Conservation (phyloP, 2,888 invertebrate species). For the Epistrophe grossulariae region DNA sequence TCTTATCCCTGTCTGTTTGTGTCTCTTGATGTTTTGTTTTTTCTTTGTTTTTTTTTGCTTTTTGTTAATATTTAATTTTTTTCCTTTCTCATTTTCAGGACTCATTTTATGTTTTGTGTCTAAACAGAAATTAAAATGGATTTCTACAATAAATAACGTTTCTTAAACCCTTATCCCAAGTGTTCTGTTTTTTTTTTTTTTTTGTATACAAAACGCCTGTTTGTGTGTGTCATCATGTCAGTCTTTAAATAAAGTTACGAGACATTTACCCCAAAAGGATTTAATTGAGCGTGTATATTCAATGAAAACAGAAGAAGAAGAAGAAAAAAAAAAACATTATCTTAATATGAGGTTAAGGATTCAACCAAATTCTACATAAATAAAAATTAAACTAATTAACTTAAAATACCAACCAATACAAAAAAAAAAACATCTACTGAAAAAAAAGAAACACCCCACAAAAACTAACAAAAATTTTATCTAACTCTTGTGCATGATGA, state of each 20-base stretch:
- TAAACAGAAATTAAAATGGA: slow-evolving; percentile 74
- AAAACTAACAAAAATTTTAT: slow-evolving; percentile 1
- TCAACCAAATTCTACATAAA: slow-evolving; percentile 46
- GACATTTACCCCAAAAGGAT: slow-evolving; percentile 47
- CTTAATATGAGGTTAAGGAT: slow-evolving; percentile 8
- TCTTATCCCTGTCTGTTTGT: slow-evolving; percentile 64
- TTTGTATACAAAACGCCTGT: neutral
- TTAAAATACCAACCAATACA: slow-evolving; percentile 22
- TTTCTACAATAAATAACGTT: slow-evolving; percentile 64
- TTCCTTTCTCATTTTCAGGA: slow-evolving; percentile 53
- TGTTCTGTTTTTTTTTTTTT: neutral
- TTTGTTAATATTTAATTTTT: slow-evolving; percentile 44
- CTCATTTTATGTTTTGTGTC: slow-evolving; percentile 75
- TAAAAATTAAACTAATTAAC: slow-evolving; percentile 41
- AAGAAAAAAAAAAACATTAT: slow-evolving; percentile 47
- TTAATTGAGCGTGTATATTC: slow-evolving; percentile 41
- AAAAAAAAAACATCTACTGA: slow-evolving; percentile 6
- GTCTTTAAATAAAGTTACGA: slow-evolving; percentile 25
- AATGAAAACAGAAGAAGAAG: slow-evolving; percentile 30
- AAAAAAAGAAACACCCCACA: slow-evolving; percentile 24
- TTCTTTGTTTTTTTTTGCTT: slow-evolving; percentile 2
- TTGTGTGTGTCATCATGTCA: slow-evolving; percentile 27
- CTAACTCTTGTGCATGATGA: slow-evolving; percentile 4
- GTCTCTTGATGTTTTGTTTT: slow-evolving; percentile 13
- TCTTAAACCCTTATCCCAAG: slow-evolving; percentile 17